Conservation (phyloP, 2,888 invertebrate species). For the Nasonia oneida region DNA sequence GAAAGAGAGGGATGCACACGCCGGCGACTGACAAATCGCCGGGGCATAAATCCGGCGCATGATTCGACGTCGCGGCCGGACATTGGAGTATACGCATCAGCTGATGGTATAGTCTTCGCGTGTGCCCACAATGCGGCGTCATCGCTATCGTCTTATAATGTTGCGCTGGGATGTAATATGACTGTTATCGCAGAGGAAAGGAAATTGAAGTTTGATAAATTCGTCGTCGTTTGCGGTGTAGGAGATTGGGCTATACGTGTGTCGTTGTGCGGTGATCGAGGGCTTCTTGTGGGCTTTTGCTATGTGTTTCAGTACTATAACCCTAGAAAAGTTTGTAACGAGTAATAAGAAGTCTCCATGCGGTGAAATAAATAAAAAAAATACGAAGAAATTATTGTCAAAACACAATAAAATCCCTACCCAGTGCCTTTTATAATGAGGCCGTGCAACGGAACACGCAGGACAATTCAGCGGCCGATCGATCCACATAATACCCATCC, state of each 20-base stretch:
- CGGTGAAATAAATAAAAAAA: too few relatives aligned
- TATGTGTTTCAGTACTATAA: neutral
- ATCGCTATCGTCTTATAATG: neutral
- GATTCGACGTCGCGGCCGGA: neutral
- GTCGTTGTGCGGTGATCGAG: neutral
- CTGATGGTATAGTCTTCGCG: too few relatives aligned
- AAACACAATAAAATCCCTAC: too few relatives aligned
- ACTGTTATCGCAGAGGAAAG: constrained; percentile 5
- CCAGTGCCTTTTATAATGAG: too few relatives aligned
- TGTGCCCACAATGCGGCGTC: neutral
- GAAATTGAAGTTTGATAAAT: constrained; percentile 41
- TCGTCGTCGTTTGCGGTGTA: neutral
- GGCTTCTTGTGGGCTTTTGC: neutral
- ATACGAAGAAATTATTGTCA: too few relatives aligned
- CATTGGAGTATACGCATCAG: neutral
- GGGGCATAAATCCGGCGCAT: neutral
- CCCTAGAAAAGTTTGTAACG: too few relatives aligned
- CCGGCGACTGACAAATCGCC: constrained; percentile 20
- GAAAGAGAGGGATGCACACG: neutral
- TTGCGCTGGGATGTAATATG: neutral
- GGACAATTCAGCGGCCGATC: neutral
- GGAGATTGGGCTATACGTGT: neutral
- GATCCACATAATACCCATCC: neutral
- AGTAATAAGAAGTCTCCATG: too few relatives aligned
- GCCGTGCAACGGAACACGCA: too few relatives aligned